These are phyloP conservation scores for Trichogramma pretiosum DNA, from an alignment of 1,140 invertebrate genomes.

Conservation along the genomic window DNA sequence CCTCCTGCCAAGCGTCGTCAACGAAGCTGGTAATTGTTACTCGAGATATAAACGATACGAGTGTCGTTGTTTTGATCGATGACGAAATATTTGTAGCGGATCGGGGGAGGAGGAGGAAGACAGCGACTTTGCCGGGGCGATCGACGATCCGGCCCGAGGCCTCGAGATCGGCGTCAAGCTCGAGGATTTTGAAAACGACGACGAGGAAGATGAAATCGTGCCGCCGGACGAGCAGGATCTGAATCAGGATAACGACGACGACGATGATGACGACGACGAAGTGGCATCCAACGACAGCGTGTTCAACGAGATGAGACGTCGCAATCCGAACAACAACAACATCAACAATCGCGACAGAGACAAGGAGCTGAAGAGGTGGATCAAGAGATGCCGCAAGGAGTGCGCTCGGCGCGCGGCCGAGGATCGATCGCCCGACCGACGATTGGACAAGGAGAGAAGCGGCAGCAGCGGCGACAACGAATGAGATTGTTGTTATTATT, in stretches of 20 bases:
- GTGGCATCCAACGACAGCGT: background rate
- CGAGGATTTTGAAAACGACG: background rate
- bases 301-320: background rate
- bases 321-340: background rate
- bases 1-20: background rate
- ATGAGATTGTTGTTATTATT: background rate
- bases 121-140: too few species aligned
- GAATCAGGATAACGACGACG: background rate
- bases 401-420: constrained; percentile 11
- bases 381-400: constrained; percentile 20
- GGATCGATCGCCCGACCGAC: background rate
- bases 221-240: background rate
- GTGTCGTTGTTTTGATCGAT: too few species aligned
- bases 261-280: background rate
- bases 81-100: too few species aligned
- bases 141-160: background rate
- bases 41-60: background rate
- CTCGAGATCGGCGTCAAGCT: background rate
- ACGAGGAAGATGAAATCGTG: background rate
- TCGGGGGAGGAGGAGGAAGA: background rate
- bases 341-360: background rate
- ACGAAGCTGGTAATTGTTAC: background rate
- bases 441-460: too few species aligned
- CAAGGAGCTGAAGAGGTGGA: constrained; percentile 24
- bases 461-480: background rate